These are phyloP conservation scores for Tachina fera DNA, from an alignment of 2,888 invertebrate genomes.

Conservation along the genomic window DNA sequence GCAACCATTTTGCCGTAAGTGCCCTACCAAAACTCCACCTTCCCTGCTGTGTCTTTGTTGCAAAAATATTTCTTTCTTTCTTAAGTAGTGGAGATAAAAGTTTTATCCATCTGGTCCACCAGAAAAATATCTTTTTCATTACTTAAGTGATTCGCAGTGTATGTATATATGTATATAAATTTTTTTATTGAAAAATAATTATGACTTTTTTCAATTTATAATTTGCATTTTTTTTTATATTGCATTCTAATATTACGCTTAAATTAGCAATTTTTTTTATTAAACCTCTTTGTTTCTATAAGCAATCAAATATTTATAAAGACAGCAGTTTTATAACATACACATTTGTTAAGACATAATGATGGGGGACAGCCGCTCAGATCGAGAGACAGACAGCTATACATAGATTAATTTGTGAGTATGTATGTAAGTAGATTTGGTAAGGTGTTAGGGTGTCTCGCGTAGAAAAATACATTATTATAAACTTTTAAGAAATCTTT, in stretches of 20 bases:
- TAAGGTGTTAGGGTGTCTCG: slow-evolving; percentile 20
- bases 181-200: slow-evolving; percentile 26
- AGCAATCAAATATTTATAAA: slow-evolving; percentile 41
- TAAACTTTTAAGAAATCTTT: neutral
- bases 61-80: too few species aligned
- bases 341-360: slow-evolving; percentile 7
- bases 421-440: neutral
- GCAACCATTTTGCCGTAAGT: too few species aligned
- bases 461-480: neutral
- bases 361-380: neutral
- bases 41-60: too few species aligned
- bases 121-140: too few species aligned
- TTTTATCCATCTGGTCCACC: too few species aligned
- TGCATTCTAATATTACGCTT: slow-evolving; percentile 63
- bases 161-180: neutral
- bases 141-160: too few species aligned
- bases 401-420: neutral
- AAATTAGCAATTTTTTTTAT: slow-evolving; percentile 67
- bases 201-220: slow-evolving; percentile 21
- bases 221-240: slow-evolving; percentile 54
- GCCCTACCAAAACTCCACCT: too few species aligned
- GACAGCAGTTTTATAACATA: slow-evolving; percentile 24
- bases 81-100: too few species aligned
- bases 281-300: slow-evolving; percentile 56
- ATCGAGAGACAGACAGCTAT: neutral